Percentiles rank a stretch among this genome's conserved stretches.
These are phyloP conservation scores for Zophobas atratus DNA, from an alignment of 1,140 invertebrate species.

Conservation along the genomic window DNA sequence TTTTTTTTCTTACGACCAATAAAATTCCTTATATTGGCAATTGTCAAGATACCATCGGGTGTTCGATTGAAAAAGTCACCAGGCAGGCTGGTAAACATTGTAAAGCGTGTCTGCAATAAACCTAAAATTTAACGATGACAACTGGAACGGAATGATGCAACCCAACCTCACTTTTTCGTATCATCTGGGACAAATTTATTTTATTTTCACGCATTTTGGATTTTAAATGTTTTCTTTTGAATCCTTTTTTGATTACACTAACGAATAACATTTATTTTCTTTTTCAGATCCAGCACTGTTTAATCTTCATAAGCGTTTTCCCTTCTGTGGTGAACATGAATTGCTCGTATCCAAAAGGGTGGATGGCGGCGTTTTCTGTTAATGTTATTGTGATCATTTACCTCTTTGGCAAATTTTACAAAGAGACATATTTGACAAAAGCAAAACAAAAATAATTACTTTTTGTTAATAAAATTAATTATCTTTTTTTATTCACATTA, in stretches of 20 bases:
- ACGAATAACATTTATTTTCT: not conserved
- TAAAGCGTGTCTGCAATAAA: not conserved
- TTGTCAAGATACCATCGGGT: too few species aligned
- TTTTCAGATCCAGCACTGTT: not conserved
- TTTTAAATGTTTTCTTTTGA: too few species aligned
- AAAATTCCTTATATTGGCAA: too few species aligned
- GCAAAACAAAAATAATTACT: conserved; percentile 9
- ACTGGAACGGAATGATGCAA: not conserved
- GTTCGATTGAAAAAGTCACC: too few species aligned
- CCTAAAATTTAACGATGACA: not conserved
- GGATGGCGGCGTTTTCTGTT: conserved; percentile 16
- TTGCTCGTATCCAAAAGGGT: conserved; percentile 10
- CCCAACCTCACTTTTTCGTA: too few species aligned
- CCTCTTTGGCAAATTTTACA: conserved; percentile 16
- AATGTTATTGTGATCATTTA: conserved; percentile 9
- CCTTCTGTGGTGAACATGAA: conserved; percentile 10
- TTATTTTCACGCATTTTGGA: not conserved
- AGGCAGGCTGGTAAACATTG: too few species aligned
- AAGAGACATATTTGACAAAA: conserved; percentile 10
- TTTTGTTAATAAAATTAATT: conserved; percentile 61
- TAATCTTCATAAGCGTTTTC: not conserved
- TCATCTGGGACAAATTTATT: too few species aligned
- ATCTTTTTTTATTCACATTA: too few species aligned
- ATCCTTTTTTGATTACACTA: too few species aligned
- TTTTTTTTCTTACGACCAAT: too few species aligned